These are phyloP conservation scores for Leucoraja ocellata DNA, from an alignment of 2,797 vertebrate species.

Conservation along the genomic window DNA sequence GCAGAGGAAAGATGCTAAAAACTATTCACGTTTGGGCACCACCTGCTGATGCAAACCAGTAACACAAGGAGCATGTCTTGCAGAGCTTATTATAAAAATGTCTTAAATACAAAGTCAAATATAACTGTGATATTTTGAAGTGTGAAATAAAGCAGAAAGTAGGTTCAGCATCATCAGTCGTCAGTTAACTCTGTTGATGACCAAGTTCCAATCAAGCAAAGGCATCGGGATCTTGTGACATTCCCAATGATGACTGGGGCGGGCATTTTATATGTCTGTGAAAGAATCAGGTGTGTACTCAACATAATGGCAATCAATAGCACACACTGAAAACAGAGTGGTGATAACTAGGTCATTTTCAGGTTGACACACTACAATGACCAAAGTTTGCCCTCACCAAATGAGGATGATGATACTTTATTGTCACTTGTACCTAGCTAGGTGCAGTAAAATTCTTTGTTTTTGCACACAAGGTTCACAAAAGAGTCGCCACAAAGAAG, in stretches of 20 bases:
- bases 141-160: slow-evolving; percentile 6
- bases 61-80: not conserved
- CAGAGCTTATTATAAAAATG: not conserved
- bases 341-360: too few relatives aligned
- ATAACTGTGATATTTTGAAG: not conserved
- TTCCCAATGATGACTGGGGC: not conserved
- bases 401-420: too few relatives aligned
- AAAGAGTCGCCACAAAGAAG: too few relatives aligned
- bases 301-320: not conserved
- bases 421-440: too few relatives aligned
- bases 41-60: not conserved
- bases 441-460: too few relatives aligned
- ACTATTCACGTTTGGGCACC: not conserved
- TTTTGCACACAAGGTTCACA: too few relatives aligned
- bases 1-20: not conserved
- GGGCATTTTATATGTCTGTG: not conserved
- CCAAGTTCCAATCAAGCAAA: not conserved
- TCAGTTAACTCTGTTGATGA: not conserved
- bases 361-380: too few relatives aligned
- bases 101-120: not conserved
- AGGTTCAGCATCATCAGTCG: not conserved
- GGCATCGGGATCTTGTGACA: not conserved
- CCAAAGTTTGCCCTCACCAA: too few relatives aligned
- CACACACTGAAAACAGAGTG: not conserved
- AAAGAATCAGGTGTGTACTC: not conserved